Evolutionary conservation across 2,113 vertebrate species (phyloP).

Genomic region (Vicugna pacos): DNA sequence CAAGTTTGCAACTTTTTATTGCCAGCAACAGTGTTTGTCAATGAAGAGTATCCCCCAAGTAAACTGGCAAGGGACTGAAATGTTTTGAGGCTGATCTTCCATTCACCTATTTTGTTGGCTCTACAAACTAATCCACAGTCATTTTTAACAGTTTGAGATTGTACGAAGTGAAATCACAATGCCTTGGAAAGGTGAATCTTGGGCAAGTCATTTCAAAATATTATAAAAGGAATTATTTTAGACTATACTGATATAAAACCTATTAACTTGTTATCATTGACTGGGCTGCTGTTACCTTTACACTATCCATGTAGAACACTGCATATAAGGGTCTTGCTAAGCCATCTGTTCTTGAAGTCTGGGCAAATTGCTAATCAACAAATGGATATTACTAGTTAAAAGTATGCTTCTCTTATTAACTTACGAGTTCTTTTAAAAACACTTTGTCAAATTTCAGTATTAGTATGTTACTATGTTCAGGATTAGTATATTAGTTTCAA

Average conservation of each 20-base stretch:
- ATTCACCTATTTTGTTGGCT: slow-evolving; percentile 66
- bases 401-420: slow-evolving; percentile 31
- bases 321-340: neutral
- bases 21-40: slow-evolving; percentile 72
- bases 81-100: slow-evolving; percentile 57
- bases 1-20: slow-evolving; percentile 74
- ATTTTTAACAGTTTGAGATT: slow-evolving; percentile 32
- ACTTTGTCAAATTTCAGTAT: slow-evolving; percentile 34
- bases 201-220: neutral
- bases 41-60: slow-evolving; percentile 56
- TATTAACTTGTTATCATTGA: slow-evolving; percentile 21
- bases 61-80: slow-evolving; percentile 60
- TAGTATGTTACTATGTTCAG: slow-evolving; percentile 25
- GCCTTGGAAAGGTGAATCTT: slow-evolving; percentile 35
- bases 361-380: neutral
- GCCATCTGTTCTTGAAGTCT: neutral
- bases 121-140: slow-evolving; percentile 22
- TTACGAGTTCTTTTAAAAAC: neutral
- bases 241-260: neutral
- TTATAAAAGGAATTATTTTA: neutral
- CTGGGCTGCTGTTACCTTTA: neutral
- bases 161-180: neutral
- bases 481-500: slow-evolving; percentile 49
- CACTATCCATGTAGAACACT: neutral
- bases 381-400: slow-evolving; percentile 40